A percentile compares a stretch with the other conserved stretches of the same genome.
These are phyloP conservation scores for Drosophila lacicola DNA, from an alignment of 2,888 invertebrate genomes.

Conservation along the genomic window DNA sequence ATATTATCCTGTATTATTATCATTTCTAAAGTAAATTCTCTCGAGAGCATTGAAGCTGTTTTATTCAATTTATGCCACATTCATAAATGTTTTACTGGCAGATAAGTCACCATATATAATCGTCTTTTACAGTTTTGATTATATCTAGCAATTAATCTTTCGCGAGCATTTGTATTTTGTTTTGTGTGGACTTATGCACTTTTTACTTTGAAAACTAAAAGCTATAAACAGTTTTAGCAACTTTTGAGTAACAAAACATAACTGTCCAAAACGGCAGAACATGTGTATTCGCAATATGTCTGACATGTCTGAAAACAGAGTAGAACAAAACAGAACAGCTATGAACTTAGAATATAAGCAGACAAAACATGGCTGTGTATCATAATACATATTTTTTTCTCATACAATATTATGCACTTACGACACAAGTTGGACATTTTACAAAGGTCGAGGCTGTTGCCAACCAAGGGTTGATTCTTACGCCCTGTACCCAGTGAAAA, in stretches of 20 bases:
- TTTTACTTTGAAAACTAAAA: constrained; percentile 1
- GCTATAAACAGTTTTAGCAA: constrained; percentile 6
- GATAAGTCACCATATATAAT: neutral
- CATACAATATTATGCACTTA: constrained; percentile 73
- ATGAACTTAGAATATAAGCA: constrained; percentile 17
- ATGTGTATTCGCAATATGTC: constrained; percentile 48
- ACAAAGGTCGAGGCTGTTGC: constrained; percentile 45
- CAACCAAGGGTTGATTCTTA: constrained; percentile 37
- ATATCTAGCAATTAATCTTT: neutral
- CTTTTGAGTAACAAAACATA: constrained; percentile 7
- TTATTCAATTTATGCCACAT: neutral
- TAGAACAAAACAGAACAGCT: constrained; percentile 4
- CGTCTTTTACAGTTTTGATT: too few species aligned
- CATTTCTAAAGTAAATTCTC: too few species aligned
- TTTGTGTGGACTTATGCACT: neutral
- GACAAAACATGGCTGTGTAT: constrained; percentile 53
- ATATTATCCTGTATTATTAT: too few species aligned
- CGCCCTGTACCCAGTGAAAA: neutral
- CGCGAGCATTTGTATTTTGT: neutral
- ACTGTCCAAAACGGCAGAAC: constrained; percentile 29
- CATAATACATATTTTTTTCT: constrained; percentile 45
- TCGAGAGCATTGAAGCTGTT: neutral
- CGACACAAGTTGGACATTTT: constrained; percentile 39
- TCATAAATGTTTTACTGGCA: neutral
- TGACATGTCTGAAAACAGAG: constrained; percentile 34